Base-by-base conservation (phyloP, 2,888 invertebrate genomes). In the Phortica okadai region DNA sequence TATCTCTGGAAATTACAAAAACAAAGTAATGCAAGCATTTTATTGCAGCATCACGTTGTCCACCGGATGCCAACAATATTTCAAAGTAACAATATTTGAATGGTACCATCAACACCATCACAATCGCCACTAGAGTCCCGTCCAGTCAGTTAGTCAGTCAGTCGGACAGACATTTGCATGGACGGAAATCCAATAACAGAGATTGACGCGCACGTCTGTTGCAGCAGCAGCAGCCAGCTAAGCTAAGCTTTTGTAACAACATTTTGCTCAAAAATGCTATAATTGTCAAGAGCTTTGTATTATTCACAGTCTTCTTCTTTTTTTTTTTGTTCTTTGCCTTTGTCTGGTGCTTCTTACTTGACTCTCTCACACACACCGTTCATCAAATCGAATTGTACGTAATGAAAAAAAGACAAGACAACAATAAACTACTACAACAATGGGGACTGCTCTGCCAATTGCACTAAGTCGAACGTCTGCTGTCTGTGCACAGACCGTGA, bases 41-140 rank as follows among this genome's bases (percentile, higher is more conserved):
- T 86, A 86, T 86, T 83, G 85, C 88, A 87, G 86, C 85, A 86
- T 86, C 88, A 87, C 85, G 86, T 50, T 50, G 50, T 86, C 88
- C 14, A 50, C 88, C 85, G 85, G 88, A 86, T 86, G 85, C 88
- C 85, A 83, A 82, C 85, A 86, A 86, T 87, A 86, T 86, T 85
- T 87, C 85, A 86, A 81, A 82, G 72, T 64, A 74, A 77, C 67
- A 50, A 50, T 50, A 50, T 62, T 74, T 69, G 73, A 78, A 76
- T 75, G 84, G 45, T 45, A 56, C 25, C 16, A 75, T 56, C 14
- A 50, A 8, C 8, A 50, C 10, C 14, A 50, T 11, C 50, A 8
- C 50, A 50, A 50, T 14, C 8, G 50, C 50, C 58, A 59, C 10
- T 21, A 16, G 14, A 66, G 66, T 14, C 66, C 66, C 41, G 66